Base-by-base conservation (phyloP, 2,888 invertebrate genomes). In the Pediacus dermestoides region DNA sequence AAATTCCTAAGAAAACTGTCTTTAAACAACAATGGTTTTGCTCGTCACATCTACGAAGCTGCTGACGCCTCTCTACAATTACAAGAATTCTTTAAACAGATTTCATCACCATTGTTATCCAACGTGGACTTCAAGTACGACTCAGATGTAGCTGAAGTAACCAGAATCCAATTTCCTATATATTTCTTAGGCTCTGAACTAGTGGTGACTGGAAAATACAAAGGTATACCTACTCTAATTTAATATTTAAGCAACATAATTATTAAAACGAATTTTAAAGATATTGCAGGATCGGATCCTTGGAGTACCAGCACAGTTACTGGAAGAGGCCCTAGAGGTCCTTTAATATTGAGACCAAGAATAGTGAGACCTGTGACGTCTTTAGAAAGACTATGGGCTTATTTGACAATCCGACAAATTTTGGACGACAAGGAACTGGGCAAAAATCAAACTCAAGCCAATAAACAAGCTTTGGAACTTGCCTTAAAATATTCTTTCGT, bases 1-100 rank as follows among this genome's bases (percentile, higher is more conserved):
- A 64, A 71, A 10, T 80, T 84, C 63, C 64, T 85, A 10, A 75
- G 78, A 54, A 76, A 76, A 55, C 57, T 85, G 26, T 76, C 83
- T 0, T 67, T 76, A 4, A 73, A 75, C 39, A 82, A 81, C 65
- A 70, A 70, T 4, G 85, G 82, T 2, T 78, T 81, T 63, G 76
- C 79, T 54, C 69, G 81, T 1, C 77, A 78, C 61, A 82, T 85
- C 47, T 82, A 82, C 64, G 81, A 80, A 58, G 80, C 77, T 16
- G 70, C 78, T 0, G 82, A 82, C 61, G 79, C 82, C 2, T 73
- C 75, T 38, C 62, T 78, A 23, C 84, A 85, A 61, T 68, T 85
- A 30, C 69, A 74, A 22, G 74, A 76, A 59, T 82, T 81, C 67
- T 81, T 80, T 68, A 70, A 71, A 11, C 77, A 80, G 65, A 77